Conservation (phyloP, 2,797 vertebrate species). For the Furcifer pardalis region DNA sequence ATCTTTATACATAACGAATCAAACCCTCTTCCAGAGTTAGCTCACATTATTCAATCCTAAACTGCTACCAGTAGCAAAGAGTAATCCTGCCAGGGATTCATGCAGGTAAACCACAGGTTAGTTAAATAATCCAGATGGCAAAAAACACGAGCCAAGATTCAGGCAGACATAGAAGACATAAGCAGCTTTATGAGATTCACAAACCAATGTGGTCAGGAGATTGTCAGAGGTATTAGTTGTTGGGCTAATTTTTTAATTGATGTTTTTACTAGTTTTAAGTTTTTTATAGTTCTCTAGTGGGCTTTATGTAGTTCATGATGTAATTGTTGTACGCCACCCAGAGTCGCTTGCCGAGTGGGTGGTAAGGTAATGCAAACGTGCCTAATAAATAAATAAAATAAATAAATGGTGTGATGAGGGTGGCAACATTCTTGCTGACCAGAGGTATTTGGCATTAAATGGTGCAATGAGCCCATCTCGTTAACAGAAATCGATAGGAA, state of each 20-base stretch:
- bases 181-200: background rate
- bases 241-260: no score
- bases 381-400: no score
- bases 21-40: background rate
- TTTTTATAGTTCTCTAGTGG: no score
- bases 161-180: background rate
- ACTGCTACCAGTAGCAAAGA: background rate
- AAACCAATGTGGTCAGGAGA: background rate
- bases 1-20: background rate
- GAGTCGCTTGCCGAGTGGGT: no score
- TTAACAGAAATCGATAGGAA: constrained; percentile 15
- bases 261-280: no score
- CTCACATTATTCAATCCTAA: background rate
- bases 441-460: background rate
- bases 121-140: background rate
- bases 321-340: no score
- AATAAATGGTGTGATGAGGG: background rate
- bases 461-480: background rate
- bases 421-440: background rate
- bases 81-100: background rate
- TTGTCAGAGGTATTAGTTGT: background rate
- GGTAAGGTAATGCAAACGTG: no score
- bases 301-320: no score
- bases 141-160: background rate
- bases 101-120: background rate